Evolutionary conservation across 2,888 invertebrate species (phyloP), one percentile per base, ranked within the genome.

Genomic region (Camptogramma bilineatum): DNA sequence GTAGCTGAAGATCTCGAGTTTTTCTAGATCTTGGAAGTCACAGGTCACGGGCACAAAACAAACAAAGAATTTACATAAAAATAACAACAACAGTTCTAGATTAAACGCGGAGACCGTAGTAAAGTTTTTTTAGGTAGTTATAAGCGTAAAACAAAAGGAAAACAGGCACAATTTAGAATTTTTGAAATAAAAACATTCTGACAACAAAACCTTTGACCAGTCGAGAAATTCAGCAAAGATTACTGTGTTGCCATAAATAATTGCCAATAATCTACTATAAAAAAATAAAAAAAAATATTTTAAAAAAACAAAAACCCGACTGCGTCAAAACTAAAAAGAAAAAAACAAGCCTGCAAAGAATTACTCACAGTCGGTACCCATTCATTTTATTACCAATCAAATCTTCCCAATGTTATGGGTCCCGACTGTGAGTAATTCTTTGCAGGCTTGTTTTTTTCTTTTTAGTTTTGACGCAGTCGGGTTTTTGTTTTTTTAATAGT

Each of bases 31-130:
- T 47, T 57, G 58, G 21, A 54, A 66, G 39, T 56, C 70, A 73
- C 70, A 68, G 74, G 39, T 56, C 70, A 73, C 70, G 69, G 74
- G 74, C 73, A 77, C 66, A 34, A 66, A 59, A 53, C 55, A 61
- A 64, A 66, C 64, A 55, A 39, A 52, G 10, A 18, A 54, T 44
- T 5, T 31, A n/a, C 39, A 34, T n/a, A 31, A 67, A 62, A 54
- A 52, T 42, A 54, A 57, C 48, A 57, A 54, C 50, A 48, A 39
- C 44, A 47, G 24, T n/a, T 8, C 24, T 16, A 46, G 19, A 51
- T 34, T 10, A 8, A 2, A 44, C 58, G 52, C 13, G 5, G 34
- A 47, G 4, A 46, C 7, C 21, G 52, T 24, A 56, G 19, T 39
- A n/a, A 46, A 28, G 47, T n/a, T 34, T 9, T 0, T 19, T 34